A percentile compares a stretch with the other conserved stretches of the same genome.
Evolutionary conservation across 2,797 vertebrate species (phyloP).

Genomic region (Muscicapa comitata): DNA sequence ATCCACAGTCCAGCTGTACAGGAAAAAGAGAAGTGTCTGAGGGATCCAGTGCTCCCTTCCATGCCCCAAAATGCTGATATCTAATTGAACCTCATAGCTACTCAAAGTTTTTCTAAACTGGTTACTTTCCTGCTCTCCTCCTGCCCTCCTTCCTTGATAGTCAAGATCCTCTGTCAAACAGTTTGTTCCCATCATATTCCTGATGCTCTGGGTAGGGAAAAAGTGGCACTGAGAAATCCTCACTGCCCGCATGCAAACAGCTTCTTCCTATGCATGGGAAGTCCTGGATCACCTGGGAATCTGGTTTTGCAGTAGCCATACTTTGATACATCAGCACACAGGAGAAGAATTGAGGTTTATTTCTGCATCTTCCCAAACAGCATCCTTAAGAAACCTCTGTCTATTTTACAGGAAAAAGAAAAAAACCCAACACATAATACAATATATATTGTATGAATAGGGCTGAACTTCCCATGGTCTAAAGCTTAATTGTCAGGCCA

Average conservation of each 20-base stretch:
- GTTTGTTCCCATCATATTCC: not conserved
- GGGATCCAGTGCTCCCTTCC: not conserved
- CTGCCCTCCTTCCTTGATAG: not conserved
- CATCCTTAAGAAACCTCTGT: not conserved
- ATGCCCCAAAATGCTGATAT: not conserved
- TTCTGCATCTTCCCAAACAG: not conserved
- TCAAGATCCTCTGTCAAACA: not conserved
- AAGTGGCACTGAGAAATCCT: not conserved
- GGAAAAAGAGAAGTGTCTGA: not conserved
- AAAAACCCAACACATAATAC: not conserved
- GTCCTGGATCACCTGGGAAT: not conserved
- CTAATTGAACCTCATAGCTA: not conserved
- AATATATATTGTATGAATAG: not conserved
- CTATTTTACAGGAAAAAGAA: not conserved
- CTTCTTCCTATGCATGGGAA: not conserved
- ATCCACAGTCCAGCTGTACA: not conserved
- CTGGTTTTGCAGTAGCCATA: not conserved
- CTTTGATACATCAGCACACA: not conserved
- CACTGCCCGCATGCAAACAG: not conserved
- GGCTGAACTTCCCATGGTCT: not conserved
- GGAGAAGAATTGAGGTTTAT: not conserved
- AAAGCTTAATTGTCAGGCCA: not conserved
- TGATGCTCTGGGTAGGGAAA: not conserved
- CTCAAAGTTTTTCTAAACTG: rapidly evolving
- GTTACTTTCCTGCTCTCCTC: not conserved